A percentile compares a stretch with the other conserved stretches of the same genome.
Evolutionary conservation across 2,888 invertebrate genomes (phyloP).

Genomic region (Caenorhabditis virilis): DNA sequence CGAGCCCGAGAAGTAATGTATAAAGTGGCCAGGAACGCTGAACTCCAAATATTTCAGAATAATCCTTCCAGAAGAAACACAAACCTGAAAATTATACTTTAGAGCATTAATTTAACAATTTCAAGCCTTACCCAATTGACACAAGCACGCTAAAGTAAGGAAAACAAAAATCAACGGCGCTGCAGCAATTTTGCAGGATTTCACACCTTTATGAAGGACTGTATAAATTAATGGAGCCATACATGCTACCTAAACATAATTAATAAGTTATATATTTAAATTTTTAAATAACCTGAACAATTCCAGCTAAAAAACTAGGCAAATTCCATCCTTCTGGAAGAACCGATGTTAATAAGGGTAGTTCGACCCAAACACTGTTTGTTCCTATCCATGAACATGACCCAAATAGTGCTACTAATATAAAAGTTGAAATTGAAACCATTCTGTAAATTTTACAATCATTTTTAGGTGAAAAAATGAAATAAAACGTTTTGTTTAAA

Average conservation of each 20-base stretch:
- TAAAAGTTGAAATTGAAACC: conserved; percentile 32
- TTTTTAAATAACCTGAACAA: conserved; percentile 79
- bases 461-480: too few species aligned
- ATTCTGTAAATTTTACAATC: too few species aligned
- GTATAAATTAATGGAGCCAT: conserved; percentile 75
- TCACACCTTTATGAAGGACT: conserved; percentile 62
- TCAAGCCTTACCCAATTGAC: conserved; percentile 39
- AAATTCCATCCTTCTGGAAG: conserved; percentile 87
- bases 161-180: conserved; percentile 71
- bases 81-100: conserved; percentile 18
- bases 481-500: too few species aligned
- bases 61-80: conserved; percentile 53
- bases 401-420: conserved; percentile 79
- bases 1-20: conserved; percentile 60
- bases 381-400: conserved; percentile 82
- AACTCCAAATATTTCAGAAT: conserved; percentile 43
- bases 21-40: conserved; percentile 59
- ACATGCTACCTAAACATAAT: conserved; percentile 58
- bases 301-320: conserved; percentile 81
- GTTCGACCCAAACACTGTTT: conserved; percentile 84
- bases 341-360: conserved; percentile 81
- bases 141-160: conserved; percentile 70
- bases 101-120: neutral
- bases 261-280: conserved; percentile 69
- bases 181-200: conserved; percentile 65